Evolutionary conservation across 2,113 vertebrate species (phyloP).

Genomic region (Dasyurus viverrinus): DNA sequence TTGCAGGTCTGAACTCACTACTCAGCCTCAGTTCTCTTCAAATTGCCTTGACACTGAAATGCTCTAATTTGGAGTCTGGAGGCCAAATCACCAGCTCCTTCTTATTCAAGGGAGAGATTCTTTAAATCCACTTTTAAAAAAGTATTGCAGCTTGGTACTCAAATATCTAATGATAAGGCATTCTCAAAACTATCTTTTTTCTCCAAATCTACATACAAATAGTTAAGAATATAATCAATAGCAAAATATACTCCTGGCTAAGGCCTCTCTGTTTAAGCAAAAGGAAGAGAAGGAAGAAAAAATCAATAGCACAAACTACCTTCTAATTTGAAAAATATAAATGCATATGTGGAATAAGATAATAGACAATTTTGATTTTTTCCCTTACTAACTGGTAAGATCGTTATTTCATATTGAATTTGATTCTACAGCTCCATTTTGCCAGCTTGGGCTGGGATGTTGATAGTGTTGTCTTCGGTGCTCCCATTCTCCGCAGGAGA

Average conservation of each 20-base stretch:
- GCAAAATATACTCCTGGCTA: conserved; percentile 69
- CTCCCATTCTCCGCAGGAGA: conserved; percentile 72
- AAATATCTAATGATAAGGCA: conserved; percentile 55
- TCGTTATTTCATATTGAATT: conserved; percentile 45
- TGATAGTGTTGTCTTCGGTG: conserved; percentile 26
- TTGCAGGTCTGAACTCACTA: not conserved
- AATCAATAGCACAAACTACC: conserved; percentile 75
- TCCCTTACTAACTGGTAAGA: conserved; percentile 66
- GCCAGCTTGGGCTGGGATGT: conserved; percentile 73
- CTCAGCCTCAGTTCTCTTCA: not conserved
- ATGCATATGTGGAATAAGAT: conserved; percentile 77
- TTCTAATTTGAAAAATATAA: conserved; percentile 81
- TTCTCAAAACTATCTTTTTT: conserved; percentile 51
- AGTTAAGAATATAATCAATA: conserved; percentile 66
- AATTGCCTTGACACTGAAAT: not conserved
- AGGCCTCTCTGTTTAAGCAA: conserved; percentile 76
- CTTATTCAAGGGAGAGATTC: not conserved
- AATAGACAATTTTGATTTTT: conserved; percentile 73
- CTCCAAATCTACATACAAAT: conserved; percentile 55
- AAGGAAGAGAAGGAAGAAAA: conserved; percentile 71
- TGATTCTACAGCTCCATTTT: conserved; percentile 81
- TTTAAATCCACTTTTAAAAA: conserved; percentile 37
- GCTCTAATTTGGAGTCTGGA: not conserved
- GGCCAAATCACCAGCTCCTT: not conserved
- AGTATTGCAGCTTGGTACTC: conserved; percentile 22